These are phyloP conservation scores for Hemibagrus wyckioides DNA, from an alignment of 2,113 vertebrate genomes.

Conservation along the genomic window DNA sequence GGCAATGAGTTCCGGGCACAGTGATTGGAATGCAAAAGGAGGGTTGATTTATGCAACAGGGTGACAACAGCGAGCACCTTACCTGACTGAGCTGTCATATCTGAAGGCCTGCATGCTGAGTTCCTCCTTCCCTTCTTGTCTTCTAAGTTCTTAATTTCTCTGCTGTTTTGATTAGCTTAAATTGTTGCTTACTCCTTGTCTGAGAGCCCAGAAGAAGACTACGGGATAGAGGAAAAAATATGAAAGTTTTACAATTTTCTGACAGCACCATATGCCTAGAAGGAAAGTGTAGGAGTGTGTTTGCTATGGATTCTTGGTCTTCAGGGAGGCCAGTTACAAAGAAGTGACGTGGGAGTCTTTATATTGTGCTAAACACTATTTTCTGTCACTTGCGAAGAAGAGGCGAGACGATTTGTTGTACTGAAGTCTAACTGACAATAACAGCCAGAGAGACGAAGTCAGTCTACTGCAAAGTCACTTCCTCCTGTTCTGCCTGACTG, in stretches of 20 bases:
- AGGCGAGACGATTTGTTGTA: not conserved
- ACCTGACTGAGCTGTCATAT: conserved; percentile 22
- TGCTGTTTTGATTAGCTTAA: conserved; percentile 24
- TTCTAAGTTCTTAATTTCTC: not conserved
- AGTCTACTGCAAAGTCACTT: conserved; percentile 4
- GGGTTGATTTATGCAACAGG: conserved; percentile 52
- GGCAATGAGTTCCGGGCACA: conserved; percentile 42
- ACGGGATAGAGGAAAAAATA: not conserved
- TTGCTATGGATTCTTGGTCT: conserved; percentile 3
- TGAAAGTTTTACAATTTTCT: conserved; percentile 32
- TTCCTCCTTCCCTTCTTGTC: not conserved
- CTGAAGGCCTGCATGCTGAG: conserved; percentile 24
- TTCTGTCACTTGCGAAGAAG: conserved; percentile 24
- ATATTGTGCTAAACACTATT: conserved; percentile 31
- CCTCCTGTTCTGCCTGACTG: not conserved
- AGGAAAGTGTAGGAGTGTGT: conserved; percentile 43
- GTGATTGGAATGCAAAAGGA: conserved; percentile 54
- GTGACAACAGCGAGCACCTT: conserved; percentile 34
- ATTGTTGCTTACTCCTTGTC: conserved; percentile 28
- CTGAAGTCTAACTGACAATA: conserved; percentile 8
- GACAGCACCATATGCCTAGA: conserved; percentile 55
- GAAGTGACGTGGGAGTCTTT: conserved; percentile 44
- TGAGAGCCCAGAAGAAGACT: conserved; percentile 12
- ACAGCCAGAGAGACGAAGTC: not conserved
- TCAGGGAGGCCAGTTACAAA: conserved; percentile 42